phyloP scores from a whole-genome alignment of 2,888 invertebrate species.

The Drosophila yooni region DNA sequence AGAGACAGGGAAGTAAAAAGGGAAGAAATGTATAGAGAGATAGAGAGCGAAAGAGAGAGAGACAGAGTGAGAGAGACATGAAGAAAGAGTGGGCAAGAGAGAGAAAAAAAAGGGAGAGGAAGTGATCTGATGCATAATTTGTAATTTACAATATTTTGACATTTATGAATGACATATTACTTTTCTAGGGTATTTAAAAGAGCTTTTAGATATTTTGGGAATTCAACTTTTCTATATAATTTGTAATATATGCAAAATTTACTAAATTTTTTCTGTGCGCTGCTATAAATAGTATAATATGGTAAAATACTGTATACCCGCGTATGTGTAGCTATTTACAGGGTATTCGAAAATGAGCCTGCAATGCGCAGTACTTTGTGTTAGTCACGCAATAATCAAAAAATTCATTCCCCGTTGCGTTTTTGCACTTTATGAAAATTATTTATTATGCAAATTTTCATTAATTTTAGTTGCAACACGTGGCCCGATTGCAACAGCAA shows the following conservation, averaged over 20 bases:
- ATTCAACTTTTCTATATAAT: background rate
- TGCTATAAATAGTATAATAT: too few species aligned
- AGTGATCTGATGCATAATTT: too few species aligned
- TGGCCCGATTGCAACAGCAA: constrained; percentile 37
- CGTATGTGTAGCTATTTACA: background rate
- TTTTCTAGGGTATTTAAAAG: background rate
- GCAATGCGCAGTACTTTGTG: constrained; percentile 50
- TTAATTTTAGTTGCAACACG: constrained; percentile 76
- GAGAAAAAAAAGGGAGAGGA: background rate
- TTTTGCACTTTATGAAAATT: constrained; percentile 63
- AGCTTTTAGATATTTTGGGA: background rate
- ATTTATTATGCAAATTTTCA: constrained; percentile 79
- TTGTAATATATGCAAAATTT: background rate
- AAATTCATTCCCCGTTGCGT: constrained; percentile 28
- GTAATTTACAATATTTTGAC: background rate
- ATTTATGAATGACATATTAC: background rate
- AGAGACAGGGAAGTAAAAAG: background rate
- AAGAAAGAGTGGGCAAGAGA: background rate
- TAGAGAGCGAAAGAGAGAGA: too few species aligned
- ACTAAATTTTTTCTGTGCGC: background rate
- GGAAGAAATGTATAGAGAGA: rapidly evolving
- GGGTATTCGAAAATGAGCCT: constrained; percentile 47
- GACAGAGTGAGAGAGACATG: too few species aligned
- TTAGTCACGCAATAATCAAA: constrained; percentile 68
- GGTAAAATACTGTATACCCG: background rate